These are phyloP conservation scores for Sciurus vulgaris DNA, from an alignment of 2,797 vertebrate genomes.

Conservation along the genomic window DNA sequence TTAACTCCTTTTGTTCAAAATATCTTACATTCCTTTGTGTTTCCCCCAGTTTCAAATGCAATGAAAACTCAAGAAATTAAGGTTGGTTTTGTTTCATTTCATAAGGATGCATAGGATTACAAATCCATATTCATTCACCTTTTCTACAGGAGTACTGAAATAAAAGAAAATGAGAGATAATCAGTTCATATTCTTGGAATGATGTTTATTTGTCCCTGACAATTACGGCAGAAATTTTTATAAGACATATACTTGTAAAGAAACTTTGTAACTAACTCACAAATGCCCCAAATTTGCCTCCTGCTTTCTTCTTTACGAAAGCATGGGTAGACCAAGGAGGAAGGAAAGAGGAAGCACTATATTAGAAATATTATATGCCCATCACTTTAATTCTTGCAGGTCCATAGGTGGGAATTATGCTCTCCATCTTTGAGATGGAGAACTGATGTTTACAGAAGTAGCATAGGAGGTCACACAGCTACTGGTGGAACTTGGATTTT, in stretches of 20 bases:
- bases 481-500: background rate
- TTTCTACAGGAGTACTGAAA: background rate
- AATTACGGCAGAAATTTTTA: conserved; percentile 35
- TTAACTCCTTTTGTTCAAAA: conserved; percentile 58
- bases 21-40: conserved; percentile 28
- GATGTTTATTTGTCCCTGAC: conserved; percentile 56
- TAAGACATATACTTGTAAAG: background rate
- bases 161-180: background rate
- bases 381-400: background rate
- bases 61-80: background rate
- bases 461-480: background rate
- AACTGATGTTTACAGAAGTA: background rate
- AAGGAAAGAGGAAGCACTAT: background rate
- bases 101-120: background rate
- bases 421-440: background rate
- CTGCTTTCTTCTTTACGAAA: background rate
- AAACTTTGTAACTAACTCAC: conserved; percentile 27
- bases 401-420: background rate
- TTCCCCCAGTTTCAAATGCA: background rate
- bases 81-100: conserved; percentile 44
- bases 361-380: background rate
- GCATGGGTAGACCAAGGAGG: background rate
- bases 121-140: background rate
- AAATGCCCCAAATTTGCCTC: background rate
- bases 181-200: conserved; percentile 11